A percentile compares a stretch with the other conserved stretches of the same genome.
These are phyloP conservation scores for Beaufortia kweichowensis DNA, from an alignment of 2,113 vertebrate species.

Conservation along the genomic window DNA sequence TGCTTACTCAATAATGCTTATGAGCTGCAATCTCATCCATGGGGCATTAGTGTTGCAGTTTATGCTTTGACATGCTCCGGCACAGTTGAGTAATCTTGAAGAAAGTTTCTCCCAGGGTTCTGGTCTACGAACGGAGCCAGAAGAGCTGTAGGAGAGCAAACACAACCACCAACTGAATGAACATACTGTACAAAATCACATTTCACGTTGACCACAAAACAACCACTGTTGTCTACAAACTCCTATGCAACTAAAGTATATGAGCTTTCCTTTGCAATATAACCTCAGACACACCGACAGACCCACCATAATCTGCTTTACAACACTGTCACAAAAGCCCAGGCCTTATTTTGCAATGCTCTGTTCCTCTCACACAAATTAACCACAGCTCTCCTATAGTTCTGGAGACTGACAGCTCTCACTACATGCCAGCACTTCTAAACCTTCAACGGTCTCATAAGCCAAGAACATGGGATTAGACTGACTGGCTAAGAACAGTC, in stretches of 20 bases:
- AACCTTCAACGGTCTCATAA: conserved; percentile 64
- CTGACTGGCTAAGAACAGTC: conserved; percentile 61
- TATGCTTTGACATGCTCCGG: conserved; percentile 52
- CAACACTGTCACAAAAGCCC: conserved; percentile 49
- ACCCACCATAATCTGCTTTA: conserved; percentile 34
- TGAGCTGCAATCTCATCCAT: conserved; percentile 14
- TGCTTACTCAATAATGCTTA: conserved; percentile 34
- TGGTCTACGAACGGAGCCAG: conserved; percentile 49
- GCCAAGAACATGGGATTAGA: conserved; percentile 68
- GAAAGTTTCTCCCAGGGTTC: conserved; percentile 53
- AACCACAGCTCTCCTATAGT: conserved; percentile 73
- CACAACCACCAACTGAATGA: conserved; percentile 40
- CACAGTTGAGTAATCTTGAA: conserved; percentile 57
- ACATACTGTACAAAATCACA: conserved; percentile 47
- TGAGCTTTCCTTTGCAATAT: not conserved
- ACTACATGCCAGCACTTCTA: conserved; percentile 70
- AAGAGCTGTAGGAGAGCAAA: conserved; percentile 51
- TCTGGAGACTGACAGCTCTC: conserved; percentile 68
- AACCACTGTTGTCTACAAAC: not conserved
- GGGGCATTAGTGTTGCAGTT: conserved; percentile 37
- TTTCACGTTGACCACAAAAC: not conserved
- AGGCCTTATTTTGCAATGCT: conserved; percentile 60
- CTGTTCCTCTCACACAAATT: conserved; percentile 67
- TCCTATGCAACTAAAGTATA: conserved; percentile 17
- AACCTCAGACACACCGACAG: conserved; percentile 38